Evolutionary conservation across 2,888 invertebrate species (phyloP), one percentile per base, ranked within the genome.

Genomic region (Endotricha flammealis): DNA sequence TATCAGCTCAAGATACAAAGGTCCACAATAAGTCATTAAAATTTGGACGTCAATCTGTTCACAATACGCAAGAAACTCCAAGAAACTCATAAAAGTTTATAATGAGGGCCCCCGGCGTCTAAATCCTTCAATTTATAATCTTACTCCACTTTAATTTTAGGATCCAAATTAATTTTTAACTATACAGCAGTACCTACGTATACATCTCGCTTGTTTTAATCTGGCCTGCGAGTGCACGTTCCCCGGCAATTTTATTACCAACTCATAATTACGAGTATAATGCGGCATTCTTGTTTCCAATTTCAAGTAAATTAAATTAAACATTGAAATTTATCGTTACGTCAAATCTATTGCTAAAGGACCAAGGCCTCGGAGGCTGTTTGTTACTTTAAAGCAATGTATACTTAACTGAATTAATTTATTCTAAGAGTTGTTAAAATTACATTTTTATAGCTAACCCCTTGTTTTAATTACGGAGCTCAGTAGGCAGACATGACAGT

Each of bases 51-150:
- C 58, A 62, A 57, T 67, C 61, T 62, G 51, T 54, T 57, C 54
- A 49, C 45, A 55, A 58, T 54, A 59, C 48, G 57, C 51, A 52
- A 56, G 56, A 43, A 64, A 65, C 54, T 64, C 53, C 17, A 52
- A 41, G 55, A 58, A 69, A 61, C 60, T 70, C 63, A 66, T 73
- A 69, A 70, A 73, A 73, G 69, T 74, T 73, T 70, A 58, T 65
- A 72, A 74, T 68, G 63, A 64, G 57, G 50, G 50, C 59, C 58
- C 38, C 46, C 49, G 56, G 62, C 57, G 36, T 41, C 50, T 48
- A 57, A 67, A 64, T 58, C 58, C 55, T 58, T 55, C 53, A 54
- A 65, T 64, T 67, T 65, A 57, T 60, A 61, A 65, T 64, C 53
- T 49, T 43, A 43, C 45, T 40, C 23, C 33, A 39, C 30, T 46